A percentile compares a stretch with the other conserved stretches of the same genome.
Evolutionary conservation across 2,113 vertebrate species (phyloP).

Genomic region (Corythornis vintsioides): DNA sequence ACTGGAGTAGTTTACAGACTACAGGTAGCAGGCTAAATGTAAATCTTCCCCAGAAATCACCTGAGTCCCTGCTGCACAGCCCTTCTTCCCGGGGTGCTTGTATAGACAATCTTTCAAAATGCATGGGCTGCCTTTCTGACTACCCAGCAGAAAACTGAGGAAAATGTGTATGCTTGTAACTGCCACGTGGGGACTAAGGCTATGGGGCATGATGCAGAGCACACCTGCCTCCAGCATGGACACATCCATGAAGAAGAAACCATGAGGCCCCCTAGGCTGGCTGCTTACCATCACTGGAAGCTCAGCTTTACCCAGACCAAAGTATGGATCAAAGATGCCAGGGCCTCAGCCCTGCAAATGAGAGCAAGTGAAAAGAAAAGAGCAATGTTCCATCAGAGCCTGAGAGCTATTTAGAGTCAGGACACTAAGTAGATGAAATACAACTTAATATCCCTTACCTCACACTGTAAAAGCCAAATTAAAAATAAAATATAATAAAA

Average conservation of each 20-base stretch:
- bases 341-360: background rate
- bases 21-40: background rate
- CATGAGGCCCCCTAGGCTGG: background rate
- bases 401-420: background rate
- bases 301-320: background rate
- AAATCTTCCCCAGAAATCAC: background rate
- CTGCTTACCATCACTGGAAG: background rate
- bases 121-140: background rate
- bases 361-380: background rate
- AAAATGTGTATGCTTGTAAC: background rate
- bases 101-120: background rate
- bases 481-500: background rate
- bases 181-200: rapidly evolving
- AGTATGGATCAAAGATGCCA: background rate
- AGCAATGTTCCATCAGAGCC: rapidly evolving
- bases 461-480: background rate
- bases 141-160: background rate
- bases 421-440: background rate
- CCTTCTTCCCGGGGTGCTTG: background rate
- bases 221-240: background rate
- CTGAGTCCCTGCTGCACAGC: background rate
- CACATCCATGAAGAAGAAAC: background rate
- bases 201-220: background rate
- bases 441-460: background rate
- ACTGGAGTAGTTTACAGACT: background rate